Conservation (phyloP, 2,797 vertebrate genomes). For the Urocyon cinereoargenteus region DNA sequence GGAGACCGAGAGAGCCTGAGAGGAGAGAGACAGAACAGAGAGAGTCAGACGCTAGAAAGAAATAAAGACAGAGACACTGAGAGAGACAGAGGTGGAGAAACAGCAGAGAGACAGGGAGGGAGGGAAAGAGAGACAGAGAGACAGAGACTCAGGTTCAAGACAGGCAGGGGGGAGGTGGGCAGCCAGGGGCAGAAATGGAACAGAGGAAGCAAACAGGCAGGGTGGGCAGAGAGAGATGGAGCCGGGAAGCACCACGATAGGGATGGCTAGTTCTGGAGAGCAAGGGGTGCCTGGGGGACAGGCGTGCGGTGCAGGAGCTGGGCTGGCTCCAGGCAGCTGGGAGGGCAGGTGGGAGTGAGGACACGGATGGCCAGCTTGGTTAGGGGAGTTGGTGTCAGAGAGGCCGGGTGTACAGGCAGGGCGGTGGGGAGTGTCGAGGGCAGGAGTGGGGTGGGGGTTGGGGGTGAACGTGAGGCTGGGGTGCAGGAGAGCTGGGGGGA, state of each 20-base stretch:
- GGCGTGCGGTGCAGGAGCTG: background rate
- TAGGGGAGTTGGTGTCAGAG: too few species aligned
- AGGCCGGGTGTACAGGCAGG: background rate
- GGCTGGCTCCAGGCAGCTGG: background rate
- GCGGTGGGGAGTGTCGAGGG: accelerated
- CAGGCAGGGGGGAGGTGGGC: background rate
- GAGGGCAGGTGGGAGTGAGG: background rate
- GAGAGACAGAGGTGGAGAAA: background rate
- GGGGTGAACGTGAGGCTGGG: background rate
- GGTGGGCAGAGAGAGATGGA: accelerated
- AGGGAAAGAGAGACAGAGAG: background rate
- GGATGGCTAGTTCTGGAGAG: background rate
- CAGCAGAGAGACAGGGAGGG: background rate
- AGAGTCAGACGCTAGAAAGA: background rate
- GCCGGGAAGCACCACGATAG: background rate
- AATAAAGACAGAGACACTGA: background rate
- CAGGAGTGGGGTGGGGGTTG: background rate
- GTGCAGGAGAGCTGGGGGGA: background rate
- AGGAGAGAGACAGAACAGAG: background rate
- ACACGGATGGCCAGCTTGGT: background rate
- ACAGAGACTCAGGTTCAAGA: background rate
- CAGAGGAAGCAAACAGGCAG: background rate
- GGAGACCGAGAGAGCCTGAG: background rate
- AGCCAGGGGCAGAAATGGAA: background rate
- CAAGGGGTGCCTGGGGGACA: background rate